phyloP scores from a whole-genome alignment of 2,888 invertebrate species.

The Erynnis tages region DNA sequence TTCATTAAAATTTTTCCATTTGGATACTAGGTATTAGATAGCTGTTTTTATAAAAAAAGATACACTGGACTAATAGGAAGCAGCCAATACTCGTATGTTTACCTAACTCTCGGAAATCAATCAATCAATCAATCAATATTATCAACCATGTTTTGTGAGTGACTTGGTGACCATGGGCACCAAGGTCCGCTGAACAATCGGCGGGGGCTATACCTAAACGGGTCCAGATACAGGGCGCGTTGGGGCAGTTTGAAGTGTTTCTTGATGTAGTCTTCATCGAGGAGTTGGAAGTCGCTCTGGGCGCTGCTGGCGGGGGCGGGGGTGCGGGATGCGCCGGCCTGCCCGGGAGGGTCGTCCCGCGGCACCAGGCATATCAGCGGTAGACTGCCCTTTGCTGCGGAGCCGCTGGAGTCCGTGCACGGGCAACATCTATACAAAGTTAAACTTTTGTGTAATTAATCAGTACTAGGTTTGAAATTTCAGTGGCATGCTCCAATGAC shows the following conservation, averaged over 20 bases:
- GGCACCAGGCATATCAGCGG: slow-evolving; percentile 71
- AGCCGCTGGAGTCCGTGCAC: slow-evolving; percentile 41
- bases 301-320: slow-evolving; percentile 32
- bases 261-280: slow-evolving; percentile 63
- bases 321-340: slow-evolving; percentile 32
- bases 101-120: too few species aligned
- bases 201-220: slow-evolving; percentile 58
- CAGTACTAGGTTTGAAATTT: too few species aligned
- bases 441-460: not conserved
- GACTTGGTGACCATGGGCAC: too few species aligned
- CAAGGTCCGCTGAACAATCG: too few species aligned
- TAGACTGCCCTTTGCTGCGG: slow-evolving; percentile 42
- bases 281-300: slow-evolving; percentile 47
- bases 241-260: slow-evolving; percentile 64
- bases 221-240: slow-evolving; percentile 63
- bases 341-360: slow-evolving; percentile 42
- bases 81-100: too few species aligned
- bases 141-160: too few species aligned
- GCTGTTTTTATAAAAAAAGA: too few species aligned
- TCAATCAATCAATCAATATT: too few species aligned
- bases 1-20: too few species aligned
- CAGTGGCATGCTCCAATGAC: too few species aligned
- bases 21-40: too few species aligned
- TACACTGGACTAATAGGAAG: too few species aligned
- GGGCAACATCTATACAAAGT: slow-evolving; percentile 39